A percentile compares a stretch with the other conserved stretches of the same genome.
Evolutionary conservation across 2,888 invertebrate species (phyloP).

Genomic region (Noctuana brunneofusca): DNA sequence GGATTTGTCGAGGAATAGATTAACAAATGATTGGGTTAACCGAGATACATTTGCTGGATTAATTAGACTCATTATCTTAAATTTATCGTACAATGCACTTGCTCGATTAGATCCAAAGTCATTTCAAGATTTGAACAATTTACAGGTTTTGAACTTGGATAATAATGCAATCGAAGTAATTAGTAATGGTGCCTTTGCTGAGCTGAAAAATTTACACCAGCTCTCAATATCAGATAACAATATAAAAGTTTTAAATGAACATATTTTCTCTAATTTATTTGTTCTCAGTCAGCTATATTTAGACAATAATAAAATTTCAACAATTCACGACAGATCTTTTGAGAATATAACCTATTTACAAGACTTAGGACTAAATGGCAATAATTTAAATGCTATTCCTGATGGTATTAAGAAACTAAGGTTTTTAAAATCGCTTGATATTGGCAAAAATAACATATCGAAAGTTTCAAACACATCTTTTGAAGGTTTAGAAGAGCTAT

Average conservation of each 20-base stretch:
- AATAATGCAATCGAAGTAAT: constrained; percentile 88
- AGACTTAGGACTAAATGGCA: constrained; percentile 90
- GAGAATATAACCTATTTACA: constrained; percentile 90
- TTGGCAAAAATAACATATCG: constrained; percentile 91
- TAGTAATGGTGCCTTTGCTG: constrained; percentile 88
- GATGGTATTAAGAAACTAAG: constrained; percentile 85
- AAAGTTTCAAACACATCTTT: constrained; percentile 88
- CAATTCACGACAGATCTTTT: constrained; percentile 87
- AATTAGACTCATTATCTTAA: constrained; percentile 87
- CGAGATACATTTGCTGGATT: constrained; percentile 90
- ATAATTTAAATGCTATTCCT: constrained; percentile 85
- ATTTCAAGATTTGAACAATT: constrained; percentile 88
- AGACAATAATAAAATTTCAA: constrained; percentile 87
- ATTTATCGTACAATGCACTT: constrained; percentile 88
- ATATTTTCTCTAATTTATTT: constrained; percentile 87
- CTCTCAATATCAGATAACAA: constrained; percentile 88
- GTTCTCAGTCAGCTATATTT: constrained; percentile 88
- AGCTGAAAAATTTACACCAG: constrained; percentile 89
- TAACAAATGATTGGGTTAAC: constrained; percentile 89
- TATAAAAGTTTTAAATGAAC: constrained; percentile 85
- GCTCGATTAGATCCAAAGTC: constrained; percentile 87
- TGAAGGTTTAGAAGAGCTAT: constrained; percentile 87
- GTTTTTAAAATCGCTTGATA: constrained; percentile 89
- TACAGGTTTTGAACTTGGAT: constrained; percentile 89
- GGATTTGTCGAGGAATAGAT: constrained; percentile 88